phyloP scores from a whole-genome alignment of 2,888 invertebrate species.

The Exephanes ischioxanthus region DNA sequence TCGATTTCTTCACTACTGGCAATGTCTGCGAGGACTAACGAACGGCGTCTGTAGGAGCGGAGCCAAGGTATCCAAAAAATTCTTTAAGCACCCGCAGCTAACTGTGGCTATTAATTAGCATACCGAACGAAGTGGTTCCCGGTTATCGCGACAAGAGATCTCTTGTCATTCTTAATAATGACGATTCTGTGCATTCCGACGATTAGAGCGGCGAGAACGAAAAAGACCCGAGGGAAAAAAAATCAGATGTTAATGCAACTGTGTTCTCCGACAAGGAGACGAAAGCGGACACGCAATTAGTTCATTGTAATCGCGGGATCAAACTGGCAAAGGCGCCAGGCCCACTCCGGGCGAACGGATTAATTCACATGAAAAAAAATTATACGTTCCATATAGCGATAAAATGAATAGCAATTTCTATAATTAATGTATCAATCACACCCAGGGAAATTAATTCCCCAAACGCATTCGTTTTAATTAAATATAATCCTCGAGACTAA shows the following conservation, averaged over 20 bases:
- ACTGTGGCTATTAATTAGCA: conserved; percentile 10
- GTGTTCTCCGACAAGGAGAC: not conserved
- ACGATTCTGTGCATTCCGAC: conserved; percentile 21
- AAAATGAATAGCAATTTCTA: too few species aligned
- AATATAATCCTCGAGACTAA: too few species aligned
- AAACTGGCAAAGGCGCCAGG: not conserved
- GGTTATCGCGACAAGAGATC: conserved; percentile 17
- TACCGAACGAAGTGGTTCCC: conserved; percentile 12
- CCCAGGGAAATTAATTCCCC: too few species aligned
- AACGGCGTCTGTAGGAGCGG: not conserved
- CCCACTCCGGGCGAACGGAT: too few species aligned
- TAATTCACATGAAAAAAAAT: too few species aligned
- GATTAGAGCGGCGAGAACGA: conserved; percentile 1
- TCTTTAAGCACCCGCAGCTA: conserved; percentile 6
- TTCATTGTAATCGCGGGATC: not conserved
- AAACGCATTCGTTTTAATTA: too few species aligned
- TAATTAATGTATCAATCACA: too few species aligned
- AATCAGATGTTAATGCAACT: not conserved
- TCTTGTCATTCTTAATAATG: conserved; percentile 19
- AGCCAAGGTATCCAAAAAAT: not conserved
- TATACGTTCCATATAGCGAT: not conserved
- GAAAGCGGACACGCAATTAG: not conserved
- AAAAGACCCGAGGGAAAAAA: not conserved
- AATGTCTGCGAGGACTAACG: not conserved
- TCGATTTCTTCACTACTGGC: not conserved